Evolutionary conservation across 1,140 invertebrate species (phyloP), one percentile per base, ranked within the genome.

Genomic region (Drosophila grimshawi): DNA sequence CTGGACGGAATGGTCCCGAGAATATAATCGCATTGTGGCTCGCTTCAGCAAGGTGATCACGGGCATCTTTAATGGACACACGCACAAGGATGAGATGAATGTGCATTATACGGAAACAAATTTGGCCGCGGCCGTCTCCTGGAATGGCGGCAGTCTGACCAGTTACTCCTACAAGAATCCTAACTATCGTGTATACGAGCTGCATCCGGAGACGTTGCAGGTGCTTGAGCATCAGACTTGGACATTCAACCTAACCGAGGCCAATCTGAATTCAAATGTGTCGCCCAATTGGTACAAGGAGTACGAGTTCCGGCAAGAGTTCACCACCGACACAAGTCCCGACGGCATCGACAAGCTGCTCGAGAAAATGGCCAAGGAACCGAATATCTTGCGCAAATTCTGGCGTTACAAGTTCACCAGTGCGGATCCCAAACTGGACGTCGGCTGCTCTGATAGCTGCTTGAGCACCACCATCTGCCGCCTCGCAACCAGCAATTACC

Each of bases 31-130:
- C 77, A 94, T 95, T 19, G 68, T 95, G 53, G 92, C 93, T 46
- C 65, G 86, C 6, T 89, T 90, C 33, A 76, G 72, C 29, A 55
- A 94, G 29, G 96, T 94, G n/a, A 96, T 97, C 37, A 93, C 93
- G 0, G 96, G 94, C 5, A 95, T 97, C 90, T 97, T 97, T 82
- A 96, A 96, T 75, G 96, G 96, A 0, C 97, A 97, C 81, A 95
- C 95, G 1, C 97, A 97, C 81, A 94, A 93, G 27, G 96, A 97
- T 73, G 95, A 96, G 80, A 94, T 97, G 73, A 94, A 94, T 49
- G 86, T 97, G 39, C 95, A 95, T 86, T 96, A 96, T 79, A 82
- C 81, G 1, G 80, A 93, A 41, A 82, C 95, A 0, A 94, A 95
- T 0, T 41, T 41, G 19, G 75, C 86, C 33, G 70, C 70, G 3